A percentile compares a stretch with the other conserved stretches of the same genome.
Evolutionary conservation across 1,140 invertebrate genomes (phyloP).

Genomic region (Dermatophagoides farinae): DNA sequence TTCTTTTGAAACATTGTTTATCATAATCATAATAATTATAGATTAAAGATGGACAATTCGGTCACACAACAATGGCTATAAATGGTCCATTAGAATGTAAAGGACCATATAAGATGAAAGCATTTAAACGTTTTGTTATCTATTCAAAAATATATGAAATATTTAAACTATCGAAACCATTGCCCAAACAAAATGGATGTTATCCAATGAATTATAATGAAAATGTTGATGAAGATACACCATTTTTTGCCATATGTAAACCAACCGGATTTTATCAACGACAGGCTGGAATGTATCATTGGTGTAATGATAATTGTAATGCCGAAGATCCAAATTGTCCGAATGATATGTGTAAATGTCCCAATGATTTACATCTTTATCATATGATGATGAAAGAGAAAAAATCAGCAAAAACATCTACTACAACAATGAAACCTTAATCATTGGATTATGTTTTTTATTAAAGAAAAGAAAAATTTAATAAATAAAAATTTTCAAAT

Average conservation of each 20-base stretch:
- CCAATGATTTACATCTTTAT: too few relatives aligned
- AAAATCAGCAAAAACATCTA: neutral
- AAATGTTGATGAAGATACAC: neutral
- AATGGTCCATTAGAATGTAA: slow-evolving; percentile 10
- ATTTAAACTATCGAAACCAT: slow-evolving; percentile 1
- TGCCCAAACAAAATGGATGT: neutral
- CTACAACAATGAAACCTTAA: too few relatives aligned
- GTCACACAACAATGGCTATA: slow-evolving; percentile 2
- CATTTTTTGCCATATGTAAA: neutral
- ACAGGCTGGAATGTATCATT: slow-evolving; percentile 3
- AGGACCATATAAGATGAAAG: slow-evolving; percentile 4
- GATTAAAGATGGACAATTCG: slow-evolving; percentile 5
- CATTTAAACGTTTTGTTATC: slow-evolving; percentile 1
- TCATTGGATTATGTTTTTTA: too few relatives aligned
- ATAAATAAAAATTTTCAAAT: too few relatives aligned
- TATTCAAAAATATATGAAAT: slow-evolving; percentile 3
- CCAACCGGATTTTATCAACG: neutral
- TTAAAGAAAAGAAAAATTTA: neutral
- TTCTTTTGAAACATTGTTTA: too few relatives aligned
- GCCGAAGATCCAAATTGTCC: slow-evolving; percentile 1
- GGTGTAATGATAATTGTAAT: slow-evolving; percentile 13
- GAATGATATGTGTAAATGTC: slow-evolving; percentile 2
- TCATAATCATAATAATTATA: neutral
- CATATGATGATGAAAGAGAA: neutral
- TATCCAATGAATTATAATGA: neutral